Conservation (phyloP, 2,888 invertebrate genomes). For the Adelphocoris suturalis region DNA sequence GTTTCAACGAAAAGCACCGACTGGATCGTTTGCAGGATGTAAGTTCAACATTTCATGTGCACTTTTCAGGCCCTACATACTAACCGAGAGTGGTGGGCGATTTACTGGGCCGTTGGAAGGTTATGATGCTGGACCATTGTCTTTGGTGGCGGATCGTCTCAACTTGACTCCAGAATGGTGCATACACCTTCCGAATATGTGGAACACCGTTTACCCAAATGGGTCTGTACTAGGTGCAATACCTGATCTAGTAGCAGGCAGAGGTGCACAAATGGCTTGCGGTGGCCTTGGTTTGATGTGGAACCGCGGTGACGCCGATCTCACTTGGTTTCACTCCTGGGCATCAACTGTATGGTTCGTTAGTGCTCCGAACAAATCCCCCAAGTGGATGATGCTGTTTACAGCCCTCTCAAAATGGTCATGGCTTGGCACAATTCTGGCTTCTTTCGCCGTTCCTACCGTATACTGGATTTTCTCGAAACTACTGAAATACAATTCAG, state of each 20-base stretch:
- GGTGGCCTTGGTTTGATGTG: constrained; percentile 7
- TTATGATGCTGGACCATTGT: constrained; percentile 43
- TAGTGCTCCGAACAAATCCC: constrained; percentile 41
- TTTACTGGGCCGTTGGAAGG: constrained; percentile 22
- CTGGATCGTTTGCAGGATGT: constrained; percentile 4
- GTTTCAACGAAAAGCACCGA: constrained; percentile 24
- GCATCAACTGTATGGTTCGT: constrained; percentile 36
- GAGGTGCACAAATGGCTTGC: constrained; percentile 62
- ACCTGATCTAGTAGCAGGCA: constrained; percentile 26
- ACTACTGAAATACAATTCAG: neutral
- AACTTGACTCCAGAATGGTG: constrained; percentile 55
- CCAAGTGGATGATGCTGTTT: constrained; percentile 60
- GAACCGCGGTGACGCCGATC: neutral
- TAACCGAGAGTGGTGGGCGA: neutral
- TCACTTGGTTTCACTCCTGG: constrained; percentile 33
- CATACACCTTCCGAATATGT: neutral
- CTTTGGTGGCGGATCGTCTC: neutral
- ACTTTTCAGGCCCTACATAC: constrained; percentile 33
- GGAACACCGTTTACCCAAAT: constrained; percentile 17
- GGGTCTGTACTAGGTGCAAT: constrained; percentile 11
- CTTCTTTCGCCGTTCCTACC: neutral
- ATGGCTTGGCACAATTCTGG: neutral
- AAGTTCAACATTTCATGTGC: constrained; percentile 43
- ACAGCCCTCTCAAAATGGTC: neutral
- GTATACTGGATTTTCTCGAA: constrained; percentile 25